Evolutionary conservation across 2,113 vertebrate species (phyloP).

Genomic region (Paracanthobrama guichenoti): DNA sequence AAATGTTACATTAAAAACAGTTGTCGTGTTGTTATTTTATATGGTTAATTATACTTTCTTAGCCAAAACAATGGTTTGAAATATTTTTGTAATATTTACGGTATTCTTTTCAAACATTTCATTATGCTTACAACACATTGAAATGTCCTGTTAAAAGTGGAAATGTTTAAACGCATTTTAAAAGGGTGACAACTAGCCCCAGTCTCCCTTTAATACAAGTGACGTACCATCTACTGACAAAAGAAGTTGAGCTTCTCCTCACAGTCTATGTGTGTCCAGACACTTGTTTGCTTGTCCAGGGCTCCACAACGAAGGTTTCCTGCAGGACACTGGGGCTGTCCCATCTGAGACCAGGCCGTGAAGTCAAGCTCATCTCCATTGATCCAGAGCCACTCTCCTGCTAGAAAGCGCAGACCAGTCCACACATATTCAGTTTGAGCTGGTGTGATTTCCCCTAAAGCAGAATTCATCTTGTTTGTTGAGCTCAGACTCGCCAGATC

Average conservation of each 20-base stretch:
- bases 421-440: conserved; percentile 17
- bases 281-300: background rate
- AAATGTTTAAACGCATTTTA: too few species aligned
- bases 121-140: too few species aligned
- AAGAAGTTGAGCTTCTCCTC: conserved; percentile 27
- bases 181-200: too few species aligned
- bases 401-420: conserved; percentile 28
- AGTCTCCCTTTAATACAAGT: too few species aligned
- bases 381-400: conserved; percentile 20
- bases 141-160: too few species aligned
- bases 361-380: background rate
- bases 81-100: too few species aligned
- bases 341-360: background rate
- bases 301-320: background rate
- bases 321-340: background rate
- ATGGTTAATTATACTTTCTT: too few species aligned
- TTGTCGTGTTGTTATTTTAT: too few species aligned
- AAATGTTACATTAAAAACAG: too few species aligned
- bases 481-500: conserved; percentile 29
- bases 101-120: too few species aligned
- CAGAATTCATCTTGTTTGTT: background rate
- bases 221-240: background rate
- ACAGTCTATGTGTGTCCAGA: conserved; percentile 30
- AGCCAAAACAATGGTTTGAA: too few species aligned
- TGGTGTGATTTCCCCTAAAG: background rate